A percentile compares a stretch with the other conserved stretches of the same genome.
These are phyloP conservation scores for Tridacna crocea DNA, from an alignment of 2,888 invertebrate species.

Conservation along the genomic window DNA sequence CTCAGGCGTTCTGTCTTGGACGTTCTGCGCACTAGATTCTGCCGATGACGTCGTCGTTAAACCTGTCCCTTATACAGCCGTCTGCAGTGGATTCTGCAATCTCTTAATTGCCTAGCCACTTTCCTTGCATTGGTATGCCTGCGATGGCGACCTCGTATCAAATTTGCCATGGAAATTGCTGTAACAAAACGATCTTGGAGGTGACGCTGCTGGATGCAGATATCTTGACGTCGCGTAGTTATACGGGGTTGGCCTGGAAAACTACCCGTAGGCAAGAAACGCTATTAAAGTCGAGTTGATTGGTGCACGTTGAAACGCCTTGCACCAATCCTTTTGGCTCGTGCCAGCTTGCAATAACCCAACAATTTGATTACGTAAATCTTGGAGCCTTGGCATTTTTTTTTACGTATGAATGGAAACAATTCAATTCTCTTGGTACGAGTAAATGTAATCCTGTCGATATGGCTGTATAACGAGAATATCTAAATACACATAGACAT, in stretches of 20 bases:
- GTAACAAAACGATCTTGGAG: conserved; percentile 9
- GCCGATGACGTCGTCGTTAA: neutral
- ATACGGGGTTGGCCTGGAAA: conserved; percentile 3
- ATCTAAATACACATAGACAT: too few species aligned
- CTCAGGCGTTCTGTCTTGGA: too few species aligned
- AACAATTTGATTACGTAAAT: conserved; percentile 16
- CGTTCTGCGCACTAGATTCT: conserved; percentile 2
- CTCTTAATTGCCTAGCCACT: conserved; percentile 14
- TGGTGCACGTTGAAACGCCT: conserved; percentile 9
- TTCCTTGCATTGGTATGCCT: neutral
- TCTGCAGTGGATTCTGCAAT: conserved; percentile 12
- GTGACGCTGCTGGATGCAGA: conserved; percentile 1
- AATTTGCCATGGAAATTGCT: conserved; percentile 3
- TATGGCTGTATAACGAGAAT: too few species aligned
- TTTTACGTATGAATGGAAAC: neutral
- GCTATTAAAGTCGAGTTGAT: conserved; percentile 11
- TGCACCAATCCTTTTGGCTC: conserved; percentile 6
- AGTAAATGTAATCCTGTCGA: too few species aligned
- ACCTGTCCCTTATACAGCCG: conserved; percentile 12
- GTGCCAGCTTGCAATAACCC: conserved; percentile 9
- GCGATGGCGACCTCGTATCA: conserved; percentile 1
- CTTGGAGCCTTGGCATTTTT: conserved; percentile 10
- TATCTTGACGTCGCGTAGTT: conserved; percentile 4
- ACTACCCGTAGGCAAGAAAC: conserved; percentile 15
- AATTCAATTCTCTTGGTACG: too few species aligned